Conservation (phyloP, 2,113 vertebrate species). For the Pelobates fuscus region DNA sequence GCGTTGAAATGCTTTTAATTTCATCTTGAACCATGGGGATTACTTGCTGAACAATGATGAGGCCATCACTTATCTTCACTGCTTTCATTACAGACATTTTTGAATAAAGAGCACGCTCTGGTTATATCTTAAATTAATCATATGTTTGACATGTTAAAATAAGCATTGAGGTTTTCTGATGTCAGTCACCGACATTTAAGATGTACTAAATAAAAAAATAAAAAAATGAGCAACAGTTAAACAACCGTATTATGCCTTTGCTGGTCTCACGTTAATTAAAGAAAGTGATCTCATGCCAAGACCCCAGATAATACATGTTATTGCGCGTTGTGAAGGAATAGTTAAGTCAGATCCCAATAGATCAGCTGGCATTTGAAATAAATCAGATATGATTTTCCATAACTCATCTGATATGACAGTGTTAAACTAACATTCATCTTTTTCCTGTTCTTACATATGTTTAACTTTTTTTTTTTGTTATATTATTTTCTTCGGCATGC, state of each 20-base stretch:
- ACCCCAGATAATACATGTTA: background rate
- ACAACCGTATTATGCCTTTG: background rate
- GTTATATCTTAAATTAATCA: constrained; percentile 4
- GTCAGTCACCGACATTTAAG: background rate
- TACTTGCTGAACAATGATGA: background rate
- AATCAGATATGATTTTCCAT: constrained; percentile 3
- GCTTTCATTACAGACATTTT: background rate
- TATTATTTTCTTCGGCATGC: constrained; percentile 16
- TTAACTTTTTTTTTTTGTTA: background rate
- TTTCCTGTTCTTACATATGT: background rate
- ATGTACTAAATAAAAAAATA: background rate
- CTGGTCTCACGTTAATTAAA: background rate
- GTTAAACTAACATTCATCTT: constrained; percentile 11
- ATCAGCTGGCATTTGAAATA: background rate
- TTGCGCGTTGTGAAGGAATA: constrained; percentile 8
- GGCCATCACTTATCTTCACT: background rate
- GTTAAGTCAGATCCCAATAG: background rate
- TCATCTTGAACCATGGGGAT: background rate
- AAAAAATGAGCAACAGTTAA: constrained; percentile 6
- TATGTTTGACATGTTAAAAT: constrained; percentile 2
- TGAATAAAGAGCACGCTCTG: background rate
- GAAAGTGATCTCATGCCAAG: background rate
- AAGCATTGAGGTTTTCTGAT: background rate
- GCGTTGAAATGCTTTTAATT: background rate
- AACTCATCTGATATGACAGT: constrained; percentile 4